Conservation (phyloP, 2,888 invertebrate genomes). For the Herminia tarsipennalis region DNA sequence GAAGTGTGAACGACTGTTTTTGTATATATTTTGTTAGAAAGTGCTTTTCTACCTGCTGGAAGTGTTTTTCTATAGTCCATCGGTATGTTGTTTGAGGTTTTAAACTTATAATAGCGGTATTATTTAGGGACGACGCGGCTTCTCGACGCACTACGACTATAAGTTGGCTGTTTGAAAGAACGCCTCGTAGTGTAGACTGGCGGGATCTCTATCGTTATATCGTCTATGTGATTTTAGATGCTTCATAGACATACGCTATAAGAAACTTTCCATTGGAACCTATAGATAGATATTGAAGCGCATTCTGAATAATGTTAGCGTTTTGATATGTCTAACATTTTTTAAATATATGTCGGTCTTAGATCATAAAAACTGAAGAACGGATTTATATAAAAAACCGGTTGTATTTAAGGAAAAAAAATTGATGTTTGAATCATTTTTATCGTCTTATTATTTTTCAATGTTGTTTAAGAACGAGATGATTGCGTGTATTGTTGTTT, state of each 20-base stretch:
- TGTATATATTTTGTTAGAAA: slow-evolving; percentile 59
- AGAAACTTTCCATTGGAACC: slow-evolving; percentile 39
- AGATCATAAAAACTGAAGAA: no score
- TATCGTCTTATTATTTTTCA: background rate
- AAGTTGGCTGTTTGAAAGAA: slow-evolving; percentile 12
- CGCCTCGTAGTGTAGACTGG: slow-evolving; percentile 25
- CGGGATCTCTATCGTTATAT: slow-evolving; percentile 17
- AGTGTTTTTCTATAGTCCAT: slow-evolving; percentile 64
- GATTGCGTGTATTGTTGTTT: slow-evolving; percentile 1
- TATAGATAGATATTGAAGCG: background rate
- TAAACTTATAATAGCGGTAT: slow-evolving; percentile 61
- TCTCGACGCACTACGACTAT: slow-evolving; percentile 20
- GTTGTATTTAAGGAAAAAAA: slow-evolving; percentile 1
- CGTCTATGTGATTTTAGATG: slow-evolving; percentile 25
- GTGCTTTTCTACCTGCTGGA: slow-evolving; percentile 61
- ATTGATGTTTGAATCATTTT: background rate
- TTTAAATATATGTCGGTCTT: no score
- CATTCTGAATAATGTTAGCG: no score
- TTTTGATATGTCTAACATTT: no score
- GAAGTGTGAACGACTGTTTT: slow-evolving; percentile 39
- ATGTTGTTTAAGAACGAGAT: background rate
- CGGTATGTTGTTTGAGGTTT: slow-evolving; percentile 67
- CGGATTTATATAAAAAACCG: background rate
- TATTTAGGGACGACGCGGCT: slow-evolving; percentile 61
- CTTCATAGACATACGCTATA: slow-evolving; percentile 12